Conservation (phyloP, 2,113 vertebrate species). For the Lanius ludovicianus region DNA sequence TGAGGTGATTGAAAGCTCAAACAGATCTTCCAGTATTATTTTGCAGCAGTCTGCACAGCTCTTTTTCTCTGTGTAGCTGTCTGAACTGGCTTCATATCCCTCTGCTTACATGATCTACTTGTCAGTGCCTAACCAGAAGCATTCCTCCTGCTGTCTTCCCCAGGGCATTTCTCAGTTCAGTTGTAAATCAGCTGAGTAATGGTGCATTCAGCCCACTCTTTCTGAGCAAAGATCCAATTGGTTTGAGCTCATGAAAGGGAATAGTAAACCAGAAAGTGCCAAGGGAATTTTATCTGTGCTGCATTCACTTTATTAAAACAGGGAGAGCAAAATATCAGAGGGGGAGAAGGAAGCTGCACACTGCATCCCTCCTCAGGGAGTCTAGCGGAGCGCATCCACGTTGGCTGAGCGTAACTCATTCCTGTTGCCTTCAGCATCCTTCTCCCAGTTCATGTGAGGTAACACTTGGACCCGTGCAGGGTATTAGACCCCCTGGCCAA, state of each 20-base stretch:
- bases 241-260: not conserved
- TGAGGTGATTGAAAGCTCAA: not conserved
- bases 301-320: not conserved
- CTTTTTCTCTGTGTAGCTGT: not conserved
- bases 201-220: not conserved
- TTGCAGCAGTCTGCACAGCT: not conserved
- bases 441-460: not conserved
- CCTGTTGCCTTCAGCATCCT: not conserved
- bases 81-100: not conserved
- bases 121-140: not conserved
- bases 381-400: accelerated
- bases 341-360: accelerated
- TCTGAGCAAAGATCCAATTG: not conserved
- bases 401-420: not conserved
- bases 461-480: accelerated
- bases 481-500: not conserved
- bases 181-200: constrained; percentile 21
- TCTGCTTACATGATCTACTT: not conserved
- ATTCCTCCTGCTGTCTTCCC: not conserved
- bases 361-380: not conserved
- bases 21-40: not conserved
- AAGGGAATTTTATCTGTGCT: not conserved
- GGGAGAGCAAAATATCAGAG: not conserved
- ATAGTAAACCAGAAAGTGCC: not conserved
- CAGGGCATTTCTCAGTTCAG: not conserved